Percentiles rank a stretch among this genome's conserved stretches.
phyloP scores from a whole-genome alignment of 2,797 vertebrate genomes.

The Brachymystax lenok region DNA sequence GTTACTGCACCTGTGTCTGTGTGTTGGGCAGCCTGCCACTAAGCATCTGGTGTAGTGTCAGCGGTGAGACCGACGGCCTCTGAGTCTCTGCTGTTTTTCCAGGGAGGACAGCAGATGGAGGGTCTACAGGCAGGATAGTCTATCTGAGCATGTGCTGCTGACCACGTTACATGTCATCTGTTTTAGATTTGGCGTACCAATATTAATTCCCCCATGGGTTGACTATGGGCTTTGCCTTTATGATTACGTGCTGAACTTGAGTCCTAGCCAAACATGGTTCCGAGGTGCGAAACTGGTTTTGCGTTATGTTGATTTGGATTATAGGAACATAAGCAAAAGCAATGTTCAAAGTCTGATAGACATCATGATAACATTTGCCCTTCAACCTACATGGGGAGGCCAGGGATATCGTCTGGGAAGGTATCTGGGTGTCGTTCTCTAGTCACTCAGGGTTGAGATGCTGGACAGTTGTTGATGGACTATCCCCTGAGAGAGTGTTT shows the following conservation, averaged over 20 bases:
- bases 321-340: neutral
- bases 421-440: neutral
- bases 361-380: neutral
- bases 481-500: neutral
- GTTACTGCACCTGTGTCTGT: neutral
- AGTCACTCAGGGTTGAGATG: neutral
- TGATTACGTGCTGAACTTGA: neutral
- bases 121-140: conserved; percentile 9
- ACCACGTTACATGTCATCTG: neutral
- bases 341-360: neutral
- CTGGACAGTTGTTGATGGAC: neutral
- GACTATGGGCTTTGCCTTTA: neutral
- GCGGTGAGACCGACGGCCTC: neutral
- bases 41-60: neutral
- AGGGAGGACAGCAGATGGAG: conserved; percentile 2
- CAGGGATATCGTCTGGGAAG: neutral
- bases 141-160: neutral
- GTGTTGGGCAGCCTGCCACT: neutral
- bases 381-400: neutral
- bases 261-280: neutral
- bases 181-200: neutral
- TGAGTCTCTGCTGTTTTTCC: neutral
- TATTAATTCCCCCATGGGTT: neutral
- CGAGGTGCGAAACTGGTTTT: neutral
- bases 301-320: neutral